phyloP scores from a whole-genome alignment of 2,797 vertebrate genomes.

The Molossus alvarezi region DNA sequence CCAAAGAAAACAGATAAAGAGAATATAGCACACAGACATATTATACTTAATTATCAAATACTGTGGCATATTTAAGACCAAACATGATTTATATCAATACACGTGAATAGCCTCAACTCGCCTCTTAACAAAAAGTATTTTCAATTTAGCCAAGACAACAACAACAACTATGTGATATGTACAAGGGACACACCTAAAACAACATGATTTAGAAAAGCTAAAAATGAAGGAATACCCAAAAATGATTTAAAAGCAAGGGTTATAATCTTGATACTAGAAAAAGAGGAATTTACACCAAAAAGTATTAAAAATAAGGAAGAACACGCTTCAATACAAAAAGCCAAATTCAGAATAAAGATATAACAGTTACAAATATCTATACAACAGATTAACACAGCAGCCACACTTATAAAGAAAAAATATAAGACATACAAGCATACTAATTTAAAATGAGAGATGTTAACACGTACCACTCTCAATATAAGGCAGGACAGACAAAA shows the following conservation, averaged over 20 bases:
- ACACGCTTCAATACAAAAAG: not conserved
- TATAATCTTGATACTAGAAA: not conserved
- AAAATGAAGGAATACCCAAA: slow-evolving; percentile 8
- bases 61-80: not conserved
- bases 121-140: slow-evolving; percentile 8
- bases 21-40: not conserved
- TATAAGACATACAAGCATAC: not conserved
- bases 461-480: not conserved
- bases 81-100: not conserved
- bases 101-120: not conserved
- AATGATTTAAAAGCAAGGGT: not conserved
- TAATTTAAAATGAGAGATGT: not conserved
- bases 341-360: not conserved
- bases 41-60: not conserved
- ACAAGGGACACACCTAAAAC: too few relatives aligned
- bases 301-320: not conserved
- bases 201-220: slow-evolving; percentile 18
- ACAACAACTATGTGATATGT: not conserved
- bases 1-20: not conserved
- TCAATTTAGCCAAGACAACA: not conserved
- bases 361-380: not conserved
- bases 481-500: not conserved
- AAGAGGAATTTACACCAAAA: not conserved
- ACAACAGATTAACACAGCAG: not conserved
- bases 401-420: not conserved